Conservation (phyloP, 2,113 vertebrate species). For the Dasyurus viverrinus region DNA sequence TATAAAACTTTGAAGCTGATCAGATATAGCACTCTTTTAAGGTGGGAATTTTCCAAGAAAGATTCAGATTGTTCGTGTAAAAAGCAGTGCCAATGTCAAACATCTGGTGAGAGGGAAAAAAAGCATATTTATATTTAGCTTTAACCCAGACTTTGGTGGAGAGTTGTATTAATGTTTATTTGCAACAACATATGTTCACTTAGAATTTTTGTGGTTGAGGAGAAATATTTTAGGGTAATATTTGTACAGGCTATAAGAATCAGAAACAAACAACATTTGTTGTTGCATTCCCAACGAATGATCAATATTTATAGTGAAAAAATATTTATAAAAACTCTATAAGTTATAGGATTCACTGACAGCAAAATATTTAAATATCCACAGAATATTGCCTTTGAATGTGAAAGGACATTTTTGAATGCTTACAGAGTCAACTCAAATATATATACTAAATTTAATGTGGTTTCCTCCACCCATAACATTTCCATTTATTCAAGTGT, state of each 20-base stretch:
- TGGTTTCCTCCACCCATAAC: neutral
- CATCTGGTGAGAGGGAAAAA: constrained; percentile 69
- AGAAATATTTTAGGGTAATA: constrained; percentile 73
- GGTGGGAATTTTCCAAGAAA: constrained; percentile 64
- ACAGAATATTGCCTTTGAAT: neutral
- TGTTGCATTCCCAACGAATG: constrained; percentile 53
- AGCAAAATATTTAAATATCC: constrained; percentile 21
- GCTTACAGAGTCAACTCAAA: neutral
- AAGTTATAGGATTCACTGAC: constrained; percentile 1
- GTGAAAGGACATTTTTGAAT: constrained; percentile 20
- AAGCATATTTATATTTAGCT: constrained; percentile 65
- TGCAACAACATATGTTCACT: constrained; percentile 67
- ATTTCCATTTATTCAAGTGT: constrained; percentile 5
- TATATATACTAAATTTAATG: neutral
- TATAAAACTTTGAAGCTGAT: constrained; percentile 45
- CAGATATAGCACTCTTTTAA: constrained; percentile 56
- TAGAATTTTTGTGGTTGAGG: constrained; percentile 56
- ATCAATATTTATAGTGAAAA: constrained; percentile 30
- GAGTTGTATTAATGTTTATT: constrained; percentile 67
- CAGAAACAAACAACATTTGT: constrained; percentile 73
- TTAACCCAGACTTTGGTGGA: constrained; percentile 58
- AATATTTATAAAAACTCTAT: constrained; percentile 24
- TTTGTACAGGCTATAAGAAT: constrained; percentile 49
- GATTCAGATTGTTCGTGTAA: constrained; percentile 59
- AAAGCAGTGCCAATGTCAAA: constrained; percentile 73